These are phyloP conservation scores for Peromyscus polionotus DNA, from an alignment of 2,113 vertebrate genomes.

Conservation along the genomic window DNA sequence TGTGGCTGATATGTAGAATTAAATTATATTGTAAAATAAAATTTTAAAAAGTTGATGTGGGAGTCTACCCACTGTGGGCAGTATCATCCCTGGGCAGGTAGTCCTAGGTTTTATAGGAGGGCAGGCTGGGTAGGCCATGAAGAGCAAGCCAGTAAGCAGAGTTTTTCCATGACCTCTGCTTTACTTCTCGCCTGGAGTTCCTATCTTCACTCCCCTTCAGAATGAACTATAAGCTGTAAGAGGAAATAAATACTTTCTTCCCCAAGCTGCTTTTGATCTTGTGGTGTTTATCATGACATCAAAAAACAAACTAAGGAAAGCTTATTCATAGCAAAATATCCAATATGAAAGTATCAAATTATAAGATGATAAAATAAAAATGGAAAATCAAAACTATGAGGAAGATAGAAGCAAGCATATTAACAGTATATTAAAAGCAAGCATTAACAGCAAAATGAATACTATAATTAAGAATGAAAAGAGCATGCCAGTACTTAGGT, in stretches of 20 bases:
- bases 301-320: neutral
- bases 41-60: neutral
- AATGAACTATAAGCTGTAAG: neutral
- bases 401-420: neutral
- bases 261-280: neutral
- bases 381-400: slow-evolving; percentile 40
- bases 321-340: neutral
- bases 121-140: neutral
- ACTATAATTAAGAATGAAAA: slow-evolving; percentile 25
- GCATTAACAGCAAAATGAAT: neutral
- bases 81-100: neutral
- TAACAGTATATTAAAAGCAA: neutral
- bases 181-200: neutral
- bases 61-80: neutral
- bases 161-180: neutral
- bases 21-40: no score
- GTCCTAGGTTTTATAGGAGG: neutral
- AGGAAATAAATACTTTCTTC: neutral
- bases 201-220: neutral
- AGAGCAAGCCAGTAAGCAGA: neutral
- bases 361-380: slow-evolving; percentile 39
- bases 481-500: slow-evolving; percentile 31
- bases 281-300: neutral
- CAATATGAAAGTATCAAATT: slow-evolving; percentile 14
- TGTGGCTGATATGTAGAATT: no score